Conservation (phyloP, 2,113 vertebrate species). For the Sceloporus tristichus region DNA sequence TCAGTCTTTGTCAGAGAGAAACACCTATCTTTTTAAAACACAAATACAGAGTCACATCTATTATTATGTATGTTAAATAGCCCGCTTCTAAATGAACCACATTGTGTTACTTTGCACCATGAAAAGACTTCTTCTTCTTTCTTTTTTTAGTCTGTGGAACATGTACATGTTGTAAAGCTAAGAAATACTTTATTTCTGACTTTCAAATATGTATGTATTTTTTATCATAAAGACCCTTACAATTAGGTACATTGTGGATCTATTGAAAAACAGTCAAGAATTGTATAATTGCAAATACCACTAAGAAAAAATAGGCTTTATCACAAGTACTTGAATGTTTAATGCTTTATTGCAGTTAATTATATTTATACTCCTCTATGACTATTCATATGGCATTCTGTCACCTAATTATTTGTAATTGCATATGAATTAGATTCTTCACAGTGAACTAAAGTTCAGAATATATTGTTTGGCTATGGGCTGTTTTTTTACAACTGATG, state of each 20-base stretch:
- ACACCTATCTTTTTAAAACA: conserved; percentile 74
- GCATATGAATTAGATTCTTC: conserved; percentile 56
- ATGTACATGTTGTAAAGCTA: conserved; percentile 63
- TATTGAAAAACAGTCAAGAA: conserved; percentile 68
- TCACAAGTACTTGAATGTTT: conserved; percentile 55
- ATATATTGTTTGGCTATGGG: conserved; percentile 63
- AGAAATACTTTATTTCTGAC: conserved; percentile 66
- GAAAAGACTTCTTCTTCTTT: conserved; percentile 66
- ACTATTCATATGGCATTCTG: conserved; percentile 39
- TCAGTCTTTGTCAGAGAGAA: conserved; percentile 70
- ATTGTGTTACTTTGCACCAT: conserved; percentile 71
- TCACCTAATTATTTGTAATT: conserved; percentile 57
- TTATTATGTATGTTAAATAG: conserved; percentile 78
- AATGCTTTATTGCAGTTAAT: conserved; percentile 48
- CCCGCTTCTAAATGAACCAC: conserved; percentile 69
- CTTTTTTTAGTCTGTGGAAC: conserved; percentile 64
- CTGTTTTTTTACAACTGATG: conserved; percentile 60
- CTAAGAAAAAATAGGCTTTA: conserved; percentile 55
- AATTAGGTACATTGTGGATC: conserved; percentile 72
- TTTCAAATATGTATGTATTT: conserved; percentile 69
- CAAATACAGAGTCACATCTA: conserved; percentile 66
- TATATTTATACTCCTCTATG: conserved; percentile 47
- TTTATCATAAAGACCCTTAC: conserved; percentile 70
- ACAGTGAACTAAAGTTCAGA: conserved; percentile 49
- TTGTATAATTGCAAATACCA: conserved; percentile 58